Base-by-base conservation (phyloP, 2,888 invertebrate species). In the Zelleria hepariella region DNA sequence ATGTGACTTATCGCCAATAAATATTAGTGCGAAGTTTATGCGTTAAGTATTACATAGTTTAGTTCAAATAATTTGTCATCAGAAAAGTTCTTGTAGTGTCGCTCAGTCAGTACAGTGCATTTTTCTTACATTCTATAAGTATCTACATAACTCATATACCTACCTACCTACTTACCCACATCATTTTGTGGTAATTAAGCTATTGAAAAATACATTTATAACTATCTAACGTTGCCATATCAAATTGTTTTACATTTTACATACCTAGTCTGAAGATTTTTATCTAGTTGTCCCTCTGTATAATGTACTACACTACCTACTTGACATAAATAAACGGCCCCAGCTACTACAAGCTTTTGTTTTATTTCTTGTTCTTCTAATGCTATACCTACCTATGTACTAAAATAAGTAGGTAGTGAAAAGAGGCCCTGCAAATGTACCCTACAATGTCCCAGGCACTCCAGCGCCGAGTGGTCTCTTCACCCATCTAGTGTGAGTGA, bases 241-340 rank as follows among this genome's bases (percentile, higher is more conserved):
- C 83, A 83, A 64, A 78, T 80, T 82, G 78, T 81, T 85, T 83
- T 82, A 82, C 78, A 77, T 82, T 53, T n/a, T n/a, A 42, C 10
- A 42, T 27, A 48, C 57, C 47, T 57, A 80, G 77, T 84, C 79
- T 75, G 75, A 76, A 80, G 75, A 78, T 78, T 80, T 72, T 84
- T 85, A 48, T 57, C 42, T 83, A 84, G 82, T 82, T 85, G 80
- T 83, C 80, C 74, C 74, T 75, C 59, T 53, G 42, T 58, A 68
- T 78, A 42, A 77, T 76, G 77, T 84, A 81, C 32, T 42, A 42
- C 15, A n/a, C 32, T 42, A 42, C 32, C 32, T 42, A 42, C 79
- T 85, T 80, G 65, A 80, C 86, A 82, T 86, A 87, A 82, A 87
- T 86, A 87, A 82, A 87, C 72, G 73, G 75, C 80, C 82, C 84